Base-by-base conservation (phyloP, 2,113 vertebrate genomes). In the Epinephelus cyanopodus region DNA sequence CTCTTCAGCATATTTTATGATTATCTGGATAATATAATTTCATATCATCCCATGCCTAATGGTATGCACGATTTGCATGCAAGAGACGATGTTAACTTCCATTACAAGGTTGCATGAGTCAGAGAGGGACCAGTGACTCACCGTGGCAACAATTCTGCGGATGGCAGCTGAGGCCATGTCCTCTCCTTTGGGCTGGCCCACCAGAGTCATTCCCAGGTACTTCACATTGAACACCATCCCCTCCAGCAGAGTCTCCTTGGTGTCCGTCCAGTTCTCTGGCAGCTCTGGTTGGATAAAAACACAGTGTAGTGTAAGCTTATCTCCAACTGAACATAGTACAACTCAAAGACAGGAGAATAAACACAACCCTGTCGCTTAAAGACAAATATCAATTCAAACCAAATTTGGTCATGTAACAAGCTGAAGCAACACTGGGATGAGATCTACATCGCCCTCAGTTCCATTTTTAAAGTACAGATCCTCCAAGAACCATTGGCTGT, bases 171-270 rank as follows among this genome's bases (percentile, higher is more conserved):
- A 95, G 3, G 97, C 97, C 97, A 98, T 98, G 84, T 97, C 97
- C 85, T 97, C 97, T 88, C 97, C 97, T 94, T 97, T 97, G 58
- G 97, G 97, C 68, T 97, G 96, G 47, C 96, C 97, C 66, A 98
- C 97, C 87, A 98, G 90, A 0, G 97, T 98, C 97, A 98, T 97
- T 33, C 97, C 97, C 70, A 98, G 90, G 81, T 98, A 98, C 81
- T 98, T 98, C 25, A 98, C 94, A 0, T 96, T 96, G 89, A 98
- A 98, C 72, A 95, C 95, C 95, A 97, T 97, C n/a, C 97, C 97
- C 76, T 98, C 97, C 79, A 97, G 90, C 61, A 97, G 93, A 0
- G 96, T 96, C 88, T 98, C 97, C 77, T 97, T 97, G 62, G 97
- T 96, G 80, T 98, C 97, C 0, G 96, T 95, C 96, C 97, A 97